Percentiles rank a stretch among this genome's conserved stretches.
phyloP scores from a whole-genome alignment of 2,797 vertebrate species.

The Microctenopoma stevenorrisi region DNA sequence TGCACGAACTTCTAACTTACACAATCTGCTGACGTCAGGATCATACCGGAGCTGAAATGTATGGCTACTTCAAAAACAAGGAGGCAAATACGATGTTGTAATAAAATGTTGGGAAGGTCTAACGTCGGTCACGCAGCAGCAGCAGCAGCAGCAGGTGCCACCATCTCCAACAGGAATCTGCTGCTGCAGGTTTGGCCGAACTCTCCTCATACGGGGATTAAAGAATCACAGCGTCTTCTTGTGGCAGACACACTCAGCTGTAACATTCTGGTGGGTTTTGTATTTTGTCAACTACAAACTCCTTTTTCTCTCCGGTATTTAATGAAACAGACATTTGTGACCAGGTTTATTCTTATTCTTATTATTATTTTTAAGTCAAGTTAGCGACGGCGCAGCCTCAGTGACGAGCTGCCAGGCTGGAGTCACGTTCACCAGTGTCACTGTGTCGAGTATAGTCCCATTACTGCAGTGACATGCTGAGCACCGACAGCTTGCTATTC shows the following conservation, averaged over 20 bases:
- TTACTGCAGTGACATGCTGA: slow-evolving; percentile 25
- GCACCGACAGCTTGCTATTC: slow-evolving; percentile 26
- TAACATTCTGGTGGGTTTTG: neutral
- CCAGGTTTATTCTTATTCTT: neutral
- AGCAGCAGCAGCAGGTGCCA: slow-evolving; percentile 11
- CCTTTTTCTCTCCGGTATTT: neutral
- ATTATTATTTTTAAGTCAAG: neutral
- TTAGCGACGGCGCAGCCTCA: neutral
- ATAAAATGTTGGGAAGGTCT: neutral
- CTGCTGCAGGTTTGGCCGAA: slow-evolving; percentile 29
- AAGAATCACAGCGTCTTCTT: slow-evolving; percentile 82
- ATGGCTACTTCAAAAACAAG: neutral
- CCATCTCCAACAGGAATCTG: slow-evolving; percentile 11
- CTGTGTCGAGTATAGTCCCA: neutral
- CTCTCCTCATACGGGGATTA: slow-evolving; percentile 26
- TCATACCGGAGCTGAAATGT: neutral
- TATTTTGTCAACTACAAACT: neutral
- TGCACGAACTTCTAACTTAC: slow-evolving; percentile 39
- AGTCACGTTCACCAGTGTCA: neutral
- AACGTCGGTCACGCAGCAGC: slow-evolving; percentile 16
- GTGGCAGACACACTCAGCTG: slow-evolving; percentile 51
- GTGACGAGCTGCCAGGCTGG: slow-evolving; percentile 2
- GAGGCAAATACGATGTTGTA: neutral
- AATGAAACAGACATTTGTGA: neutral
- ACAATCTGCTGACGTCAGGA: slow-evolving; percentile 24